phyloP scores from a whole-genome alignment of 2,797 vertebrate species.

The Nasua narica region DNA sequence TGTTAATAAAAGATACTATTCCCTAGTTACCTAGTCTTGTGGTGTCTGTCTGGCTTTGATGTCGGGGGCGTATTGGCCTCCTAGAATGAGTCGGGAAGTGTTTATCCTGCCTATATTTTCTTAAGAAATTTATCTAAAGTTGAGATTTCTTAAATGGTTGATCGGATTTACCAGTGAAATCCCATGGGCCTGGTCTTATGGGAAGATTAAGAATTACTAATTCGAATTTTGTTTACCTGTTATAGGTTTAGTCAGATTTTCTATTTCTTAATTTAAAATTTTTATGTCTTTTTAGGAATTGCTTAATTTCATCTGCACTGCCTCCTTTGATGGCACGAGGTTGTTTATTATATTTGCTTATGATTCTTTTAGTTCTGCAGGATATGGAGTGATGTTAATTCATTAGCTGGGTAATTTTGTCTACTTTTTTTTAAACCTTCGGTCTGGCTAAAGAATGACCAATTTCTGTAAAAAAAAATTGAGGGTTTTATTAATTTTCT shows the following conservation, averaged over 20 bases:
- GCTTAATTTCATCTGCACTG: background rate
- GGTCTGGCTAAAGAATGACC: background rate
- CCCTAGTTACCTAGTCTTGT: background rate
- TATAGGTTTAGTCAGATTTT: background rate
- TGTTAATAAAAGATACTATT: background rate
- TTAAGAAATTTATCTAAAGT: background rate
- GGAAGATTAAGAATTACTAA: background rate
- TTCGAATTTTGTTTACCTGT: background rate
- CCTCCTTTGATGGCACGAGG: background rate
- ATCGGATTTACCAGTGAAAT: background rate
- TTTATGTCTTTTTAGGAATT: background rate
- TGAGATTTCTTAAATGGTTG: background rate
- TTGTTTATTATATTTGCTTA: background rate
- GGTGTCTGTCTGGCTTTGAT: background rate
- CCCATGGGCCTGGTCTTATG: background rate
- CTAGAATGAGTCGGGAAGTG: background rate
- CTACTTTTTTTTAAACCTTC: background rate
- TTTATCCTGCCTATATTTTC: background rate
- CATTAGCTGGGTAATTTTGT: background rate
- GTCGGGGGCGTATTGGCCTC: background rate
- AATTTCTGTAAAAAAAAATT: background rate
- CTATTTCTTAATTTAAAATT: background rate
- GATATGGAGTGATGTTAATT: background rate
- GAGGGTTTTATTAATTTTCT: background rate
- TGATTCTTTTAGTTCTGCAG: background rate